Percentiles rank a stretch among this genome's conserved stretches.
These are phyloP conservation scores for Acrobasis repandana DNA, from an alignment of 2,888 invertebrate species.

Conservation along the genomic window DNA sequence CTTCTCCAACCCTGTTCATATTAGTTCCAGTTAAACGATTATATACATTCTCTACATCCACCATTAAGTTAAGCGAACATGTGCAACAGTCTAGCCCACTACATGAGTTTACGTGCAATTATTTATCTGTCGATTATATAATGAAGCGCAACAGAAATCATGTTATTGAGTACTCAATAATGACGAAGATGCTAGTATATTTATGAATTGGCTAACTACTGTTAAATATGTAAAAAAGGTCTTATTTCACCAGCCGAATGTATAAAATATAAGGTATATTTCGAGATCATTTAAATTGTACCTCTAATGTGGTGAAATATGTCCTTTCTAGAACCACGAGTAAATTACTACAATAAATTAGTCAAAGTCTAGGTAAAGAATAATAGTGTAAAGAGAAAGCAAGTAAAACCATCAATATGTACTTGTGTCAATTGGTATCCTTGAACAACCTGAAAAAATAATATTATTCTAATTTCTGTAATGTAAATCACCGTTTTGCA, in stretches of 20 bases:
- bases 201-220: not conserved
- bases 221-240: not conserved
- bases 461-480: constrained; percentile 37
- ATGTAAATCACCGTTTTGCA: too few species aligned
- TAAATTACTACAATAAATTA: not conserved
- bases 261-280: not conserved
- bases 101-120: constrained; percentile 44
- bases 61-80: not conserved
- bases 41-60: not conserved
- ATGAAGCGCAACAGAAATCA: constrained; percentile 4
- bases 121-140: constrained; percentile 13
- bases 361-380: not conserved
- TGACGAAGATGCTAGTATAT: not conserved
- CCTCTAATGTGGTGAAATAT: constrained; percentile 1
- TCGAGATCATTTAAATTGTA: not conserved
- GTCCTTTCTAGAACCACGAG: not conserved
- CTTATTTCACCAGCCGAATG: not conserved
- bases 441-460: constrained; percentile 74
- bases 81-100: not conserved
- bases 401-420: constrained; percentile 57
- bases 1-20: constrained; percentile 72
- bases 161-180: not conserved
- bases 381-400: constrained; percentile 36
- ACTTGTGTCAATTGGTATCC: constrained; percentile 73
- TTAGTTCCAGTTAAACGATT: constrained; percentile 57